phyloP scores from a whole-genome alignment of 2,797 vertebrate species.

The Pangasius djambal region DNA sequence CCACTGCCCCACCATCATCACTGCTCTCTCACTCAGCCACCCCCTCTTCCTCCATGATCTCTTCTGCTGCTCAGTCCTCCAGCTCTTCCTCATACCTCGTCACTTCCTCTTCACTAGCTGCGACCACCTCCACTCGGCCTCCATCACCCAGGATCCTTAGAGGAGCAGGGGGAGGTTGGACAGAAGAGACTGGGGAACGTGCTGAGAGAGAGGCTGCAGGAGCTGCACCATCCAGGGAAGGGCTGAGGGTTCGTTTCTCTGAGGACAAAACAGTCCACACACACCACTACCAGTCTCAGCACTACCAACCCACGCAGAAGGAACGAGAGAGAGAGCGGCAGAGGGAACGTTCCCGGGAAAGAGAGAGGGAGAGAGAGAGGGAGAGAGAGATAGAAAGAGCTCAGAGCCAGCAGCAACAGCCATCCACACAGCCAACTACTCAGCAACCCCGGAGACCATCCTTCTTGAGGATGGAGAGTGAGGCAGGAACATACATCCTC shows the following conservation, averaged over 20 bases:
- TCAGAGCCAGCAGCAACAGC: slow-evolving; percentile 64
- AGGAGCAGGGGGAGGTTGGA: slow-evolving; percentile 69
- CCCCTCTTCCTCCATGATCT: slow-evolving; percentile 58
- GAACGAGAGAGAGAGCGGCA: slow-evolving; percentile 70
- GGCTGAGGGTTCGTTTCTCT: slow-evolving; percentile 78
- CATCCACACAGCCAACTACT: slow-evolving; percentile 60
- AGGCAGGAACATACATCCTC: slow-evolving; percentile 73
- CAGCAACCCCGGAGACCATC: slow-evolving; percentile 72
- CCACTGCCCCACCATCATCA: slow-evolving; percentile 64
- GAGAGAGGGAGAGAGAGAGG: slow-evolving; percentile 59
- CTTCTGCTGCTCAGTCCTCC: slow-evolving; percentile 70
- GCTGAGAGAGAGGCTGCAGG: slow-evolving; percentile 74
- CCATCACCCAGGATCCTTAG: slow-evolving; percentile 76
- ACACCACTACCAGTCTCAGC: slow-evolving; percentile 77
- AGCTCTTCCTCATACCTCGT: slow-evolving; percentile 78
- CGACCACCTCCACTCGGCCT: slow-evolving; percentile 73
- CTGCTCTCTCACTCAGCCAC: slow-evolving; percentile 62
- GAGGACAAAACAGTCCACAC: slow-evolving; percentile 80
- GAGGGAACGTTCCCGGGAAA: slow-evolving; percentile 65
- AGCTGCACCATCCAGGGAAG: slow-evolving; percentile 67
- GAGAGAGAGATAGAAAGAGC: slow-evolving; percentile 67
- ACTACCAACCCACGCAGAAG: slow-evolving; percentile 74
- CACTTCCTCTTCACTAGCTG: slow-evolving; percentile 79
- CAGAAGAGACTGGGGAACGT: slow-evolving; percentile 71
- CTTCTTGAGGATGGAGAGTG: slow-evolving; percentile 80